A percentile compares a stretch with the other conserved stretches of the same genome.
These are phyloP conservation scores for Cyprinella venusta DNA, from an alignment of 2,797 vertebrate genomes.

Conservation along the genomic window DNA sequence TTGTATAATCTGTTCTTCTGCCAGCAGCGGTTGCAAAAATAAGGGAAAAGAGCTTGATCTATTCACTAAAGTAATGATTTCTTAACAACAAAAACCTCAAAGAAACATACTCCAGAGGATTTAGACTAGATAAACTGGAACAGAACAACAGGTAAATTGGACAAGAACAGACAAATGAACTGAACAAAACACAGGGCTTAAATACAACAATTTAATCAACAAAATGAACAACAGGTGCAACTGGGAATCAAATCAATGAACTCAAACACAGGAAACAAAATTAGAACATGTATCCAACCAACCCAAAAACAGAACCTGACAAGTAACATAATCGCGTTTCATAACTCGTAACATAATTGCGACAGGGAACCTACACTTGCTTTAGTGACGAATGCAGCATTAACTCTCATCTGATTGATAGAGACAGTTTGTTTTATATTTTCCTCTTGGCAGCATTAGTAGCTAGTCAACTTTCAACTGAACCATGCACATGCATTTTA, in stretches of 20 bases:
- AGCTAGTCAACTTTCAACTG: not conserved
- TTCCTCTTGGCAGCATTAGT: not conserved
- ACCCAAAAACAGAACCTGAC: not conserved
- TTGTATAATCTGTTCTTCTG: not conserved
- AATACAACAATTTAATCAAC: not conserved
- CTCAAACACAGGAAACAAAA: not conserved
- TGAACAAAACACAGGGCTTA: not conserved
- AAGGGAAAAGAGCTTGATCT: too few species aligned
- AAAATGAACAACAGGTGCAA: not conserved
- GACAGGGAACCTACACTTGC: too few species aligned
- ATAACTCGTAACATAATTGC: too few species aligned
- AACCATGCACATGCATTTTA: not conserved
- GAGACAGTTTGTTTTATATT: not conserved
- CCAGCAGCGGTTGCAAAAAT: not conserved
- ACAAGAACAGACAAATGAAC: not conserved
- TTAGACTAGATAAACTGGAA: not conserved
- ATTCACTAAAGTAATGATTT: not conserved
- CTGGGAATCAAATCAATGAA: not conserved
- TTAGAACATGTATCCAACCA: not conserved
- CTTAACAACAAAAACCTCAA: not conserved
- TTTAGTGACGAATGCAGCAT: not conserved
- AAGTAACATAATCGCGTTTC: too few species aligned
- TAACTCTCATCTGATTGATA: not conserved
- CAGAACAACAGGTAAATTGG: not conserved
- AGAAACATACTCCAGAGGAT: not conserved